These are phyloP conservation scores for Apocrypta bakeri DNA, from an alignment of 1,140 invertebrate species.

Conservation along the genomic window DNA sequence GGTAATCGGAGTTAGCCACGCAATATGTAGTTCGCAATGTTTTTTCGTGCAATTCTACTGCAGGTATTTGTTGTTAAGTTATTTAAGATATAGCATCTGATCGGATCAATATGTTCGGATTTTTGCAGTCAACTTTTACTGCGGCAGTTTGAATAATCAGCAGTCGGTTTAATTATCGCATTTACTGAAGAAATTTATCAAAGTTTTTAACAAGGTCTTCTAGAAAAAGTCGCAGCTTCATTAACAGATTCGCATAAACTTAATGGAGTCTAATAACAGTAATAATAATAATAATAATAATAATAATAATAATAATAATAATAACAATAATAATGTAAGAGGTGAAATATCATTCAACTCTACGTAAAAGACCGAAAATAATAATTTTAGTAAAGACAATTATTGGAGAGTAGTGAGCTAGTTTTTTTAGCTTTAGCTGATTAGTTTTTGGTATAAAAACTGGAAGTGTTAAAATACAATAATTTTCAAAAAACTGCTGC, in stretches of 20 bases:
- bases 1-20: constrained; percentile 29
- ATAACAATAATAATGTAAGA: constrained; percentile 6
- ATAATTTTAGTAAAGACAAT: background rate
- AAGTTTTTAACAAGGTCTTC: background rate
- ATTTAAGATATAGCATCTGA: background rate
- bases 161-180: constrained; percentile 15
- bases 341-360: no score
- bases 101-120: constrained; percentile 9
- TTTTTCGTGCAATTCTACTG: constrained; percentile 27
- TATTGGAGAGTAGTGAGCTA: background rate
- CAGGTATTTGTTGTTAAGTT: background rate
- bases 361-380: no score
- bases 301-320: background rate
- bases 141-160: constrained; percentile 44
- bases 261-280: background rate
- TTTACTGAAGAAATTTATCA: constrained; percentile 2
- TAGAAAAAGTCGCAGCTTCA: background rate
- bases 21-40: background rate
- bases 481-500: constrained; percentile 25
- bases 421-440: constrained; percentile 27
- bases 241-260: background rate
- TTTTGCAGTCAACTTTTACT: constrained; percentile 36
- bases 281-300: background rate
- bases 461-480: constrained; percentile 31
- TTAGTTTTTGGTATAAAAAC: constrained; percentile 38